Evolutionary conservation across 2,113 vertebrate genomes (phyloP), one percentile per base, ranked within the genome.

Genomic region (Thamnaconus septentrionalis): DNA sequence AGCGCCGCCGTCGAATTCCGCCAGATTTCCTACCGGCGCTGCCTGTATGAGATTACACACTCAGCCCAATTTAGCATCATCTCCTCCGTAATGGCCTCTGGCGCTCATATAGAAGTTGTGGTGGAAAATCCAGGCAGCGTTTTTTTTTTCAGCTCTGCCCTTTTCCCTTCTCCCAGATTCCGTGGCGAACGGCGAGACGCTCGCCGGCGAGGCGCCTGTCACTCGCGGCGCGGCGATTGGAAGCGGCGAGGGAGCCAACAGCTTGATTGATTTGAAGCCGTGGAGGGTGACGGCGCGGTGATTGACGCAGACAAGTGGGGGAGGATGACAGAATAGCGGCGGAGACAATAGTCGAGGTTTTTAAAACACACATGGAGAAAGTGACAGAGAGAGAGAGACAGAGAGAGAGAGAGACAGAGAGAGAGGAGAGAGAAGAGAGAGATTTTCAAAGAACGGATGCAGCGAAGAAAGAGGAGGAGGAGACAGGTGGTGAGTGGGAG

Each of bases 401-500:
- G 89, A 83, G 90, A 90, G 90, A 78, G 88, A 85, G 87, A n/a
- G 57, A 75, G 79, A 69, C 80, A 70, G 75, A 77, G 63, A 61
- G 61, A 70, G 41, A 41, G 61, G 70, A 66, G 55, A 73, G 75
- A 79, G 58, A 45, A n/a, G n/a, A n/a, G n/a, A n/a, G 66, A 84
- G 69, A 81, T 69, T 80, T 78, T 80, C 53, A 52, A 51, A 70
- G 69, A 85, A 31, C 18, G 18, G 18, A 31, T 31, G 18, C 18
- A 31, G 18, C 60, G 53, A 60, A 78, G 54, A 43, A 52, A 67
- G 59, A 73, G 12, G 61, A 69, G 74, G 71, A 57, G 72, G 80
- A 81, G 85, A 86, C 89, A 91, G 89, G 84, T 90, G 91, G 90
- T 79, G 88, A 85, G 87, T 90, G 85, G 89, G 91, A 89, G 88